Percentiles rank a stretch among this genome's conserved stretches.
These are phyloP conservation scores for Laodelphax striatellus DNA, from an alignment of 1,140 invertebrate genomes.

Conservation along the genomic window DNA sequence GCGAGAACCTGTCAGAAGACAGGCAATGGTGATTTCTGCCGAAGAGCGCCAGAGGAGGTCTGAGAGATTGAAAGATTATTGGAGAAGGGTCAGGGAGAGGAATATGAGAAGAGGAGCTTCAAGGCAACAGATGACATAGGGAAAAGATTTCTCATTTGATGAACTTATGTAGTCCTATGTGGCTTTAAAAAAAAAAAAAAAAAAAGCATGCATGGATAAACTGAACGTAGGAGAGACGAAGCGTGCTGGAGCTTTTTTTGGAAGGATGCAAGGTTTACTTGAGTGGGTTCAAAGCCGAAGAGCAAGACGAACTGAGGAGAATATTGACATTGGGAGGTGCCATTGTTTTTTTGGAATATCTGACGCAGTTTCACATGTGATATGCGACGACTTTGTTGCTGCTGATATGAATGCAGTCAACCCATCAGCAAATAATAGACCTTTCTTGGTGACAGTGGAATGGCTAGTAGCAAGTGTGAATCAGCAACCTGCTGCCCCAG, in stretches of 20 bases:
- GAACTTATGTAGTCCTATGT: too few relatives aligned
- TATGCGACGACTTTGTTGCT: slow-evolving; percentile 47
- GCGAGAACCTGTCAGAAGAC: too few relatives aligned
- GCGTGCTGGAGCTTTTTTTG: slow-evolving; percentile 60
- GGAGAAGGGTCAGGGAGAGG: too few relatives aligned
- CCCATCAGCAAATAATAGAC: slow-evolving; percentile 30
- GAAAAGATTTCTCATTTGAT: too few relatives aligned
- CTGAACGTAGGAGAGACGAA: slow-evolving; percentile 36
- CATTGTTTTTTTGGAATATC: slow-evolving; percentile 60
- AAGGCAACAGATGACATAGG: too few relatives aligned
- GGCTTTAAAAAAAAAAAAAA: too few relatives aligned
- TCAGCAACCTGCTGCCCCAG: slow-evolving; percentile 41
- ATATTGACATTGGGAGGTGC: slow-evolving; percentile 71
- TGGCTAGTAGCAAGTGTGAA: slow-evolving; percentile 67
- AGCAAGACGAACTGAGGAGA: slow-evolving; percentile 61
- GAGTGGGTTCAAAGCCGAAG: slow-evolving; percentile 44
- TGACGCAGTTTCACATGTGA: slow-evolving; percentile 66
- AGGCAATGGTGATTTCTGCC: too few relatives aligned
- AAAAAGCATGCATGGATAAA: slow-evolving; percentile 16
- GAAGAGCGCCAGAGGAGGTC: too few relatives aligned
- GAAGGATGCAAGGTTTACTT: slow-evolving; percentile 69
- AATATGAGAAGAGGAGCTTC: too few relatives aligned
- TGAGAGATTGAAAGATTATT: too few relatives aligned
- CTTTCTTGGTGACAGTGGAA: slow-evolving; percentile 46
- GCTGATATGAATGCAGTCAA: slow-evolving; percentile 35